A percentile compares a stretch with the other conserved stretches of the same genome.
Evolutionary conservation across 1,140 invertebrate genomes (phyloP).

Genomic region (Drosophila ogumai): DNA sequence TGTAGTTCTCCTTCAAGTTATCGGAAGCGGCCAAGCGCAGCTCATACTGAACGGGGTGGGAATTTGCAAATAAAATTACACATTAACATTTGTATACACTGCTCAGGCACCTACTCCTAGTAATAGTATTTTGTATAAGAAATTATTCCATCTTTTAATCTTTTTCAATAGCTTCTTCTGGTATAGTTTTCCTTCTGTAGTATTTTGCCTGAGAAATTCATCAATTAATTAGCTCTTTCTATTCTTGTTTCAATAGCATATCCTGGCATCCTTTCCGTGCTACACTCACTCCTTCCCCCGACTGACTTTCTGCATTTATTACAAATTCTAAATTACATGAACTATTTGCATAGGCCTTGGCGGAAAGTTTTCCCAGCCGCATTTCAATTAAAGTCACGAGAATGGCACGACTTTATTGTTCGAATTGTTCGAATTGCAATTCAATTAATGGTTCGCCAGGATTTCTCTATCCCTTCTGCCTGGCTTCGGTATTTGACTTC

Average conservation of each 20-base stretch:
- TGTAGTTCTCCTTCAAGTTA: slow-evolving; percentile 98
- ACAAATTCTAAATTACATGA: slow-evolving; percentile 18
- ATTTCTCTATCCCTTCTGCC: slow-evolving; percentile 24
- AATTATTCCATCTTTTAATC: background rate
- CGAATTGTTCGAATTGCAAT: slow-evolving; percentile 77
- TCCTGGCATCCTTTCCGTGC: background rate
- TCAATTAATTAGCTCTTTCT: background rate
- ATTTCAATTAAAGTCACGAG: slow-evolving; percentile 54
- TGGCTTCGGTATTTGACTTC: slow-evolving; percentile 48
- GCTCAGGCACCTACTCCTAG: background rate
- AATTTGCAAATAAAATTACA: background rate
- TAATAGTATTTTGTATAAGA: too few relatives aligned
- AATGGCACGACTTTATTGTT: slow-evolving; percentile 26
- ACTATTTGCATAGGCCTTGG: slow-evolving; percentile 36
- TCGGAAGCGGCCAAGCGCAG: slow-evolving; percentile 96
- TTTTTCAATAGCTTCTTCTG: too few relatives aligned
- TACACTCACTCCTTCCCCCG: background rate
- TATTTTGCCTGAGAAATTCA: too few relatives aligned
- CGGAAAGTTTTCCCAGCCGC: slow-evolving; percentile 9
- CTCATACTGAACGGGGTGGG: slow-evolving; percentile 90
- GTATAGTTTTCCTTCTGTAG: too few relatives aligned
- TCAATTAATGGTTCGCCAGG: slow-evolving; percentile 73
- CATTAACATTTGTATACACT: background rate
- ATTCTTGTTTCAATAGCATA: background rate
- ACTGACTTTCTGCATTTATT: slow-evolving; percentile 35